A percentile compares a stretch with the other conserved stretches of the same genome.
phyloP scores from a whole-genome alignment of 2,888 invertebrate species.

The Uloborus plumipes region DNA sequence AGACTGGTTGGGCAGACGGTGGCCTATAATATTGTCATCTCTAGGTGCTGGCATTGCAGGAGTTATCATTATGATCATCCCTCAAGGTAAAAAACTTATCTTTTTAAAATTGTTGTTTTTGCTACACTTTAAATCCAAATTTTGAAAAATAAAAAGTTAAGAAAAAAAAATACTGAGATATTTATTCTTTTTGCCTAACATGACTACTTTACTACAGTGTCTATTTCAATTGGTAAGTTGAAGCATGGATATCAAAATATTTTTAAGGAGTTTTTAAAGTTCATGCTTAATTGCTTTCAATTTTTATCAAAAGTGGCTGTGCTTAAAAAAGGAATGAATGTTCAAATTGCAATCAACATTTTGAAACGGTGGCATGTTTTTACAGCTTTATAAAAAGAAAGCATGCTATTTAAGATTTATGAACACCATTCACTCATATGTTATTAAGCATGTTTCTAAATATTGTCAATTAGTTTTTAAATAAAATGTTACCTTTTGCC shows the following conservation, averaged over 20 bases:
- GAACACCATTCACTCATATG: no score
- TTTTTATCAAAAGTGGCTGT: no score
- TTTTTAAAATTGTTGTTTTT: neutral
- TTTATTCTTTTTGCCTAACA: conserved; percentile 14
- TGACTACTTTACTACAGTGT: conserved; percentile 10
- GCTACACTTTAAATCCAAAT: no score
- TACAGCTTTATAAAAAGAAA: no score
- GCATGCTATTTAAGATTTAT: no score
- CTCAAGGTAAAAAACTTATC: conserved; percentile 76
- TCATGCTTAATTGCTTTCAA: neutral
- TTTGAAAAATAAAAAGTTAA: no score
- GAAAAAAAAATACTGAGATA: neutral
- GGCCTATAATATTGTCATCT: conserved; percentile 77
- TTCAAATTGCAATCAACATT: no score
- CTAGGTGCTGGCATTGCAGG: conserved; percentile 85
- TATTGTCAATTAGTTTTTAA: no score
- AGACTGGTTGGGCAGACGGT: conserved; percentile 64
- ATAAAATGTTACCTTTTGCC: no score
- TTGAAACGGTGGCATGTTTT: no score
- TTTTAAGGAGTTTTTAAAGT: neutral
- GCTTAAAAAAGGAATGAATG: no score
- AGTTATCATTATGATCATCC: conserved; percentile 78
- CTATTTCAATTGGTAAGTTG: conserved; percentile 22
- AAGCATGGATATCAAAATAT: neutral
- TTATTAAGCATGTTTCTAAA: no score